Evolutionary conservation across 2,113 vertebrate genomes (phyloP).

Genomic region (Notothenia coriiceps): DNA sequence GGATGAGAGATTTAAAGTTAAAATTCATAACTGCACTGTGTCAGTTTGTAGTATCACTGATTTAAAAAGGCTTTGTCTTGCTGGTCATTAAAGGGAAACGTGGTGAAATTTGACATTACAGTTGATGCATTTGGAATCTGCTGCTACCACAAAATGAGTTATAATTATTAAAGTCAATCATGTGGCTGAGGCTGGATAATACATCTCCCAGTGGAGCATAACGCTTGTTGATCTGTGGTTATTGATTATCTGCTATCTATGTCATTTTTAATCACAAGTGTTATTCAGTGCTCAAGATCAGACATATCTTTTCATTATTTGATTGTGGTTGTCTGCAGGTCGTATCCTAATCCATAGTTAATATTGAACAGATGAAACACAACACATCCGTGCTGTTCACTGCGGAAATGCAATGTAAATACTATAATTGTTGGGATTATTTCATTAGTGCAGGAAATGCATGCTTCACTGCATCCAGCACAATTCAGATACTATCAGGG

Average conservation of each 20-base stretch:
- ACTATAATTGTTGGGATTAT: constrained; percentile 16
- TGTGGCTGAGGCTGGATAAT: constrained; percentile 9
- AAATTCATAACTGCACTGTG: constrained; percentile 16
- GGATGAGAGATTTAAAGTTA: constrained; percentile 20
- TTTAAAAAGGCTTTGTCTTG: constrained; percentile 17
- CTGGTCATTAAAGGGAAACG: constrained; percentile 10
- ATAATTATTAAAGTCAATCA: constrained; percentile 39
- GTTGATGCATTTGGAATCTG: constrained; percentile 10
- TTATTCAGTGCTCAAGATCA: constrained; percentile 15
- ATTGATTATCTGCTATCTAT: constrained; percentile 25
- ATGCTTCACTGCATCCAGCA: constrained; percentile 13
- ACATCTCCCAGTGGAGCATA: constrained; percentile 12
- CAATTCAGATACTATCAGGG: constrained; percentile 33
- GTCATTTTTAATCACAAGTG: constrained; percentile 33
- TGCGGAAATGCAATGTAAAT: constrained; percentile 29
- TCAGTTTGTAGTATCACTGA: not conserved
- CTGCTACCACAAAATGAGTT: constrained; percentile 27
- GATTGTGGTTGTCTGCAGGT: constrained; percentile 13
- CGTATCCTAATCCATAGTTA: not conserved
- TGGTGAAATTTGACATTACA: not conserved
- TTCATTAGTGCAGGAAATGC: not conserved
- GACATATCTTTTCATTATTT: not conserved
- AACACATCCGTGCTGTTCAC: not conserved
- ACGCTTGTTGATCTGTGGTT: constrained; percentile 42
- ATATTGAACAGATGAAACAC: not conserved